phyloP scores from a whole-genome alignment of 2,797 vertebrate species.

The Enteromius viviparus region DNA sequence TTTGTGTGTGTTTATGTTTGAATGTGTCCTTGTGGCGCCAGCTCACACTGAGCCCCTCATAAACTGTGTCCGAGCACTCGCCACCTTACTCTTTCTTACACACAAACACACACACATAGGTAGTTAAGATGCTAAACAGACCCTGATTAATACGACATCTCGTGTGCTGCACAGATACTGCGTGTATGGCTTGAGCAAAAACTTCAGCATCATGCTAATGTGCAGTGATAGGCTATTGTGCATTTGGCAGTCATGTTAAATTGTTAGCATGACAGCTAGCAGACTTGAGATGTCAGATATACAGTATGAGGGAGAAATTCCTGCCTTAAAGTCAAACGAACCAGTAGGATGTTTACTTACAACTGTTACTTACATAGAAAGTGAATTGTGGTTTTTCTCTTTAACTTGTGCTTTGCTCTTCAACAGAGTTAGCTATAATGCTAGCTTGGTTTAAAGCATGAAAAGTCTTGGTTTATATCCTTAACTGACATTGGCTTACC shows the following conservation, averaged over 20 bases:
- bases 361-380: neutral
- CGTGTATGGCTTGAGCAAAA: neutral
- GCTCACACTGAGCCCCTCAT: constrained; percentile 77
- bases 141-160: neutral
- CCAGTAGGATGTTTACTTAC: neutral
- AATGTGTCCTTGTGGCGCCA: constrained; percentile 76
- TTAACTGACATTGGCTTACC: neutral
- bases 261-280: neutral
- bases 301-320: neutral
- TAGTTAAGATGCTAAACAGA: neutral
- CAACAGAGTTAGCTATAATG: neutral
- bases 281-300: neutral
- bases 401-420: neutral
- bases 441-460: neutral
- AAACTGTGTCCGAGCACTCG: constrained; percentile 73
- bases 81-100: constrained; percentile 68
- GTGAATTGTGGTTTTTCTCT: neutral
- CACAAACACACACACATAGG: constrained; percentile 1
- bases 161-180: neutral
- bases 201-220: neutral
- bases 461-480: neutral
- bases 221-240: neutral
- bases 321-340: neutral
- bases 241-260: neutral
- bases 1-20: constrained; percentile 60